phyloP scores from a whole-genome alignment of 2,888 invertebrate species.

The Platynereis dumerilii region DNA sequence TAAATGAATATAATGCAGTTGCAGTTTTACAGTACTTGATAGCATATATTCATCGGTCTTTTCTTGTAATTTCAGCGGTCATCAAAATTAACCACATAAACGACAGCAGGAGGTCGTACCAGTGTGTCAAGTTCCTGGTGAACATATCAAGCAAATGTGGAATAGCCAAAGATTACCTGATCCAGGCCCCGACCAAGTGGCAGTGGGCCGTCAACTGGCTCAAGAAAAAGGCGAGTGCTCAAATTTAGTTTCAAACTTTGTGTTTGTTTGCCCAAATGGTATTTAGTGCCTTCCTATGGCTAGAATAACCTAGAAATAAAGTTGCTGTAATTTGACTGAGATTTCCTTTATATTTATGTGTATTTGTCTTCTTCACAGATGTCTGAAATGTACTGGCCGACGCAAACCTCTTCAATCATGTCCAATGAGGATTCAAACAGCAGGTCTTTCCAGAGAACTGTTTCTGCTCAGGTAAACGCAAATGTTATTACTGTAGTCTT shows the following conservation, averaged over 20 bases:
- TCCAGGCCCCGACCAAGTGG: constrained; percentile 63
- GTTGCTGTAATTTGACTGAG: neutral
- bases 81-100: constrained; percentile 60
- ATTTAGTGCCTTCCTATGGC: too few relatives aligned
- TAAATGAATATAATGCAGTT: too few relatives aligned
- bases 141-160: constrained; percentile 60
- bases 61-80: constrained; percentile 44
- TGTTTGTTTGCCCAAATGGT: neutral
- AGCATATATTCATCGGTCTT: too few relatives aligned
- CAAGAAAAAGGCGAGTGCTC: constrained; percentile 61
- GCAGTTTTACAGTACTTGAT: too few relatives aligned
- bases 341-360: neutral
- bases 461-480: constrained; percentile 63
- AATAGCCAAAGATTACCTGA: constrained; percentile 63
- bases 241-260: neutral
- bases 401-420: constrained; percentile 44
- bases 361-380: constrained; percentile 43
- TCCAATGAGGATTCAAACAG: constrained; percentile 65
- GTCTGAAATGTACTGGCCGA: constrained; percentile 56
- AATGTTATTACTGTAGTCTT: neutral
- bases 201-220: constrained; percentile 67
- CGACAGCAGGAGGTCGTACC: constrained; percentile 65
- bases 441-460: constrained; percentile 65
- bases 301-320: neutral
- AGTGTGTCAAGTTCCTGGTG: constrained; percentile 66